These are phyloP conservation scores for Micronycteris hirsuta DNA, from an alignment of 2,113 vertebrate genomes.

Conservation along the genomic window DNA sequence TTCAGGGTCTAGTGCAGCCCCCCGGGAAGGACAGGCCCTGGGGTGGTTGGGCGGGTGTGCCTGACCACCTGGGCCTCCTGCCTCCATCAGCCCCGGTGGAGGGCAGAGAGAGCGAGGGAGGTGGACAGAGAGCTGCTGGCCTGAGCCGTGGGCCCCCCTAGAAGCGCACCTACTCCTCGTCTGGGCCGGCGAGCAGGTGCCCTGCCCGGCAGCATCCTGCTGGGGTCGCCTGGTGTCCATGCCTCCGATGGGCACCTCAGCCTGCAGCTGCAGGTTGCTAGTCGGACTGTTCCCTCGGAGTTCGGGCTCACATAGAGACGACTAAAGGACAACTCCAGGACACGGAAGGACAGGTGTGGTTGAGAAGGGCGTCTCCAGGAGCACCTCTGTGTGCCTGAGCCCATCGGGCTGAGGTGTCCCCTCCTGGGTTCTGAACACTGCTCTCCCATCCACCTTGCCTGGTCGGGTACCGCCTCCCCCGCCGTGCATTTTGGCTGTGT, in stretches of 20 bases:
- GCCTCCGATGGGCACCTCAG: rapidly evolving
- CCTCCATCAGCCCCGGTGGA: not conserved
- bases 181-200: rapidly evolving
- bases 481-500: rapidly evolving
- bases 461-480: rapidly evolving
- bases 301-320: not conserved
- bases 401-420: rapidly evolving
- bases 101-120: not conserved
- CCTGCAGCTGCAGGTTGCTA: not conserved
- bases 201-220: rapidly evolving
- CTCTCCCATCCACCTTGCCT: rapidly evolving
- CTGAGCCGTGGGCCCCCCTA: rapidly evolving
- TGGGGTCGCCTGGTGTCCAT: rapidly evolving
- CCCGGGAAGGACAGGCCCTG: not conserved
- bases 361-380: not conserved
- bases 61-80: not conserved
- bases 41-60: too few species aligned
- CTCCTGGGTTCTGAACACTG: not conserved
- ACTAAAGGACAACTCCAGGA: not conserved
- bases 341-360: rapidly evolving
- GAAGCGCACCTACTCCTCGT: rapidly evolving
- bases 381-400: not conserved
- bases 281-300: not conserved
- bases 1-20: not conserved
- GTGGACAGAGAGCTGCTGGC: not conserved